Evolutionary conservation across 2,113 vertebrate genomes (phyloP).

Genomic region (Elgaria multicarinata): DNA sequence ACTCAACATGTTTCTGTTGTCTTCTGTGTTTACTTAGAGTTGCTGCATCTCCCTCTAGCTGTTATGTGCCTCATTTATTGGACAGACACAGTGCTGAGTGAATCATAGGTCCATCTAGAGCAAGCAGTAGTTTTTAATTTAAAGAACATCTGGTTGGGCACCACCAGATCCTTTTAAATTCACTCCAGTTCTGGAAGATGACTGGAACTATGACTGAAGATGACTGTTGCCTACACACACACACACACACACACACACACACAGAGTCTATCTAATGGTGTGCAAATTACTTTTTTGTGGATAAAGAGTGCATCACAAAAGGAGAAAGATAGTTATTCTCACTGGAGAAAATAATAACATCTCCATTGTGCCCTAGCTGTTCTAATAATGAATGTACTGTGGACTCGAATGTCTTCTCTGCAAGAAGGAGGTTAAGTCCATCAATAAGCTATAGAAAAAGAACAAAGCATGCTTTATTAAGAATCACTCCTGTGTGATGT

Average conservation of each 20-base stretch:
- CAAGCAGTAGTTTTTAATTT: background rate
- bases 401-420: background rate
- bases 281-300: background rate
- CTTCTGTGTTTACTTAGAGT: background rate
- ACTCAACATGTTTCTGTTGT: background rate
- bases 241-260: too few species aligned
- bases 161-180: background rate
- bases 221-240: background rate
- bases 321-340: background rate
- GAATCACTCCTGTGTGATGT: background rate
- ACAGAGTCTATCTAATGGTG: background rate
- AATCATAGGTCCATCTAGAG: background rate
- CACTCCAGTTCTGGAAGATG: background rate
- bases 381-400: background rate
- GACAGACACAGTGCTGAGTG: background rate
- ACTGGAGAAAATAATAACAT: background rate
- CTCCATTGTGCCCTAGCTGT: background rate
- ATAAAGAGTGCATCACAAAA: background rate
- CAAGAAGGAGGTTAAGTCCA: background rate
- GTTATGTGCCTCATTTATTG: background rate
- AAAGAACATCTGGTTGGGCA: background rate
- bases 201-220: background rate
- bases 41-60: background rate
- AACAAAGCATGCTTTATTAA: background rate
- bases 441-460: constrained; percentile 3